Evolutionary conservation across 1,140 invertebrate genomes (phyloP).

Genomic region (Pararge aegeria): DNA sequence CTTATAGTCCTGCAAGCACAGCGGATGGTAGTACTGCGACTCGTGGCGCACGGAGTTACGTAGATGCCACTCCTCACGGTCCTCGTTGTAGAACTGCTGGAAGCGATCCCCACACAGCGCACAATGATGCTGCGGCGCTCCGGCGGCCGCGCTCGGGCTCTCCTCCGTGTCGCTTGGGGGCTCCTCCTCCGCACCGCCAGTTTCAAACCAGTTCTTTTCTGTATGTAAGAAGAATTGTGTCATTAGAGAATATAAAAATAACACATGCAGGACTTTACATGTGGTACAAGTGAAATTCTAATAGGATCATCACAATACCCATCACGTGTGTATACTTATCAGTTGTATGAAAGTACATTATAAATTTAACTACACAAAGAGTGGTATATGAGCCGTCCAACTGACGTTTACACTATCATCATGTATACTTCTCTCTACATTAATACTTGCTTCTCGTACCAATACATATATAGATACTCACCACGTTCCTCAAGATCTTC

Average conservation of each 20-base stretch:
- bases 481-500: conserved; percentile 95
- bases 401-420: too few relatives aligned
- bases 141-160: conserved; percentile 83
- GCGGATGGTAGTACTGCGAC: conserved; percentile 92
- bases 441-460: too few relatives aligned
- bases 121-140: conserved; percentile 83
- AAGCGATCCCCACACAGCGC: conserved; percentile 95
- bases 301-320: too few relatives aligned
- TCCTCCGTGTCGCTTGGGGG: conserved; percentile 66
- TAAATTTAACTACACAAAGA: too few relatives aligned
- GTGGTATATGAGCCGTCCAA: too few relatives aligned
- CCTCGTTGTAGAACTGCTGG: conserved; percentile 96
- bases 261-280: neutral
- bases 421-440: too few relatives aligned
- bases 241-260: neutral
- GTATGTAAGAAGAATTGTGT: neutral
- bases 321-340: too few relatives aligned
- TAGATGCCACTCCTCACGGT: conserved; percentile 97
- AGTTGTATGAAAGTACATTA: too few relatives aligned
- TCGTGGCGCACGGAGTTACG: conserved; percentile 89
- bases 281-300: neutral
- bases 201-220: conserved; percentile 95
- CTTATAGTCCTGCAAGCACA: conserved; percentile 94
- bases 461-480: conserved; percentile 50
- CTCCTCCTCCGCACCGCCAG: conserved; percentile 77